These are phyloP conservation scores for Nycticryphes semicollaris DNA, from an alignment of 2,113 vertebrate genomes.

Conservation along the genomic window DNA sequence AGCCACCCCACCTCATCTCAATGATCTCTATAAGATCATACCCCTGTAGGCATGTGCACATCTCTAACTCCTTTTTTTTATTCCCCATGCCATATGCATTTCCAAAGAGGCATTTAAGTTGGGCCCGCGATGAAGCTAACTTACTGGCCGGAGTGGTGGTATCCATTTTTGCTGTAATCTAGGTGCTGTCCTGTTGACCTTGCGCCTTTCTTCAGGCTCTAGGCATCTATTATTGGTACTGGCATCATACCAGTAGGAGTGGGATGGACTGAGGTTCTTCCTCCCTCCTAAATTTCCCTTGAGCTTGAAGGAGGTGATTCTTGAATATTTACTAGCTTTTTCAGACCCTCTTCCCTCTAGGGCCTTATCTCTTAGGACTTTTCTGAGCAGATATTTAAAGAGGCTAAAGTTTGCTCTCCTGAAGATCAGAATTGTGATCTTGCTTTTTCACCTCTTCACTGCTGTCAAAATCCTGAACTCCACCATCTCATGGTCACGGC, in stretches of 20 bases:
- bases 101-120: background rate
- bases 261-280: background rate
- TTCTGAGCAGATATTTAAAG: background rate
- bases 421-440: background rate
- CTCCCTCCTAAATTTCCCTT: background rate
- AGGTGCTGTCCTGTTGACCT: background rate
- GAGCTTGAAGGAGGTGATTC: background rate
- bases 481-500: background rate
- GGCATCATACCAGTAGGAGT: background rate
- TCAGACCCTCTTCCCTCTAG: background rate
- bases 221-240: background rate
- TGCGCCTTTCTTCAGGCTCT: background rate
- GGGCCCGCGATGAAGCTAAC: background rate
- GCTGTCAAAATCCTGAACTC: background rate
- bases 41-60: background rate
- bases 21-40: background rate
- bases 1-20: background rate
- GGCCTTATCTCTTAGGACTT: background rate
- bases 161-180: background rate
- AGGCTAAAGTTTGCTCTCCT: background rate
- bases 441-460: background rate
- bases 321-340: background rate
- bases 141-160: background rate
- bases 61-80: background rate
- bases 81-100: background rate